Conservation (phyloP, 2,113 vertebrate species). For the Vicugna pacos region DNA sequence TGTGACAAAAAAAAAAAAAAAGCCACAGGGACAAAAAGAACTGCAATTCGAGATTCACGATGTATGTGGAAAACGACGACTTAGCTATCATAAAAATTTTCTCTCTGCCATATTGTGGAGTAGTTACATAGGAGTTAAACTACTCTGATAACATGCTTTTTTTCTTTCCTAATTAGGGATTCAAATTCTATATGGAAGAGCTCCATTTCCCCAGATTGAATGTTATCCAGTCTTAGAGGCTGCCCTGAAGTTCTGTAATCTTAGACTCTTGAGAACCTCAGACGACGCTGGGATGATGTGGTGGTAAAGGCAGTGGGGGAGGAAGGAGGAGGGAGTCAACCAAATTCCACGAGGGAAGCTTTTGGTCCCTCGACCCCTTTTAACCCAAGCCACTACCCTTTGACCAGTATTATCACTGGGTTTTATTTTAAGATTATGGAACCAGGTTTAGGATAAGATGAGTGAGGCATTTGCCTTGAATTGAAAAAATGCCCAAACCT, state of each 20-base stretch:
- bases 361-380: neutral
- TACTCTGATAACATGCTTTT: neutral
- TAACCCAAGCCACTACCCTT: rapidly evolving
- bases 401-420: rapidly evolving
- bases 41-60: neutral
- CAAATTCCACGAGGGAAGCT: no score
- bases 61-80: neutral
- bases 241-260: neutral
- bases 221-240: neutral
- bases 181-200: neutral
- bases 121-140: neutral
- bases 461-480: neutral
- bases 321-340: neutral
- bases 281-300: rapidly evolving
- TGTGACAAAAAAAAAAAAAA: neutral
- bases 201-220: neutral
- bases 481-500: neutral
- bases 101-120: neutral
- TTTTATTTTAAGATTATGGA: neutral
- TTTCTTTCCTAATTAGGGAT: neutral
- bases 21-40: neutral
- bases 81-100: neutral
- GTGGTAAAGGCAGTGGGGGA: neutral
- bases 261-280: no score
- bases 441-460: neutral